Evolutionary conservation across 2,113 vertebrate species (phyloP), one percentile per base, ranked within the genome.

Genomic region (Chaetorhynchus papuensis): DNA sequence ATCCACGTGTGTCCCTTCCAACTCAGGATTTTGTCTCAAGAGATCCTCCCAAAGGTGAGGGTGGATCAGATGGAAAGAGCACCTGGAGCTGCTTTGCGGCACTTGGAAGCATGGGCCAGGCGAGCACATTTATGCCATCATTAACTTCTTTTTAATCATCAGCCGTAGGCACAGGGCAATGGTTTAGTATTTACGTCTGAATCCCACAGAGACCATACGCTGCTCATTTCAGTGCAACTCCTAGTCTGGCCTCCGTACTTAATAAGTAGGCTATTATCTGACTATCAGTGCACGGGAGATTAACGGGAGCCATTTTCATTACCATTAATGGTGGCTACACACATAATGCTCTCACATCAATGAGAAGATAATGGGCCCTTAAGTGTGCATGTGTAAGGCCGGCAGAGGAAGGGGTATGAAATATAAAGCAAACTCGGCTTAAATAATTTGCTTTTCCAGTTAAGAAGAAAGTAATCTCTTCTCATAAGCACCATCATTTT

Each of bases 291-390:
- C 66, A 24, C 0, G 2, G 52, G 87, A 89, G 86, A 94, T 94
- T 83, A 96, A 82, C 74, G 16, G 65, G 63, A 94, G 49, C 68
- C 41, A 22, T 91, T 97, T 92, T 96, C 94, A 96, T 97, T 92
- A 93, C 44, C 79, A 26, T 82, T 92, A 96, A 94, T 71, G 53
- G 69, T 39, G 68, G 76, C 76, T 96, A 76, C 85, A 52, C 33
- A 30, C 69, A 70, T 81, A 90, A 80, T 47, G 63, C 65, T 50
- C 61, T 78, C 64, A 52, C 69, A 69, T 92, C 75, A 61, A 64
- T 4, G 15, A 60, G 93, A 92, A 79, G 61, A 83, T 94, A 94
- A 95, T 78, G 84, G 66, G 63, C 52, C 64, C 64, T 52, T 83
- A 82, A 86, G 85, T 49, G 89, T 54, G 33, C 3, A 0, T 30